Percentiles rank a stretch among this genome's conserved stretches.
These are phyloP conservation scores for Sarcophaga carnaria DNA, from an alignment of 2,888 invertebrate genomes.

Conservation along the genomic window DNA sequence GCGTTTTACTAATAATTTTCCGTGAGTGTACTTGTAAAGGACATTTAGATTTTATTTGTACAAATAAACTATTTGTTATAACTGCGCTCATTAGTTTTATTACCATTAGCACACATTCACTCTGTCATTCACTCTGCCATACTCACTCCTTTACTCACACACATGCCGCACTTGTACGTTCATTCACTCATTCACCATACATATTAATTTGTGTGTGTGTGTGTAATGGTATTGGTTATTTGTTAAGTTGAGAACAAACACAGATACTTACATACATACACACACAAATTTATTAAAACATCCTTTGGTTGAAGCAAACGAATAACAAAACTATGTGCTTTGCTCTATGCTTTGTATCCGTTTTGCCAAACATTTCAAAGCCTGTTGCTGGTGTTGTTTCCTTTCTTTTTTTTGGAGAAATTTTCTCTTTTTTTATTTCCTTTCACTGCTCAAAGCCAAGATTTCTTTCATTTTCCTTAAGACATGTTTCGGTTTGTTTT, in stretches of 20 bases:
- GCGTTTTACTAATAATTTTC: neutral
- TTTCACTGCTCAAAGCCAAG: constrained; percentile 35
- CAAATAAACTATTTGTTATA: constrained; percentile 71
- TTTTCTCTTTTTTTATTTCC: constrained; percentile 18
- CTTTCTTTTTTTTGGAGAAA: neutral
- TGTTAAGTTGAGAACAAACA: constrained; percentile 4
- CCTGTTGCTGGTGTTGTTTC: neutral
- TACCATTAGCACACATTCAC: constrained; percentile 70
- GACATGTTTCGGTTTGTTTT: neutral
- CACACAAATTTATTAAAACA: neutral
- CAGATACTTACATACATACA: neutral
- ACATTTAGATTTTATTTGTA: constrained; percentile 57
- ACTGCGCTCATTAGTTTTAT: constrained; percentile 80
- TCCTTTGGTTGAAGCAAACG: constrained; percentile 7
- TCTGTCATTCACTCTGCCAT: constrained; percentile 13
- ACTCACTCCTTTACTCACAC: neutral
- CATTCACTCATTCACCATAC: neutral
- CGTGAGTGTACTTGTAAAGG: constrained; percentile 36
- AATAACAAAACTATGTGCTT: constrained; percentile 4
- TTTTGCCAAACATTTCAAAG: constrained; percentile 39
- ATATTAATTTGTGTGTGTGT: neutral
- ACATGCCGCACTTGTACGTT: neutral
- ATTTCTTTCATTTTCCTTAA: constrained; percentile 15
- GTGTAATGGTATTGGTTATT: constrained; percentile 6
- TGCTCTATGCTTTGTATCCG: neutral